These are phyloP conservation scores for Proctacanthus coquilletti DNA, from an alignment of 1,140 invertebrate species.

Conservation along the genomic window DNA sequence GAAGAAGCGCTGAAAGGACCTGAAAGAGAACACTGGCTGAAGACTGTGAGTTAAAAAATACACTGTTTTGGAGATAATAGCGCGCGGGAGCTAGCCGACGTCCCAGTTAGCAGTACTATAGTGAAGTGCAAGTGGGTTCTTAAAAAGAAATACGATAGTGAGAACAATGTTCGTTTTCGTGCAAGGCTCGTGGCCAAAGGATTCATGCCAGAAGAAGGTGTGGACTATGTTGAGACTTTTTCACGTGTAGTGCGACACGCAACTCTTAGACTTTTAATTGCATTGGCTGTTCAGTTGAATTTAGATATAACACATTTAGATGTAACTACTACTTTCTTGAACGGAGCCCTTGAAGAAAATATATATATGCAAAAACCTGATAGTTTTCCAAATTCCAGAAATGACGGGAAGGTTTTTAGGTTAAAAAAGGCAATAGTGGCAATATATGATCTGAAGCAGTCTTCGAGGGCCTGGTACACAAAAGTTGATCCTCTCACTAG, in stretches of 20 bases:
- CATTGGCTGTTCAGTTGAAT: slow-evolving; percentile 2
- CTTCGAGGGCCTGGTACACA: no score
- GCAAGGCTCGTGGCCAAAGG: slow-evolving; percentile 25
- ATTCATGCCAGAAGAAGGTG: slow-evolving; percentile 12
- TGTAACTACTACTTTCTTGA: slow-evolving; percentile 20
- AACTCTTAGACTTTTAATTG: slow-evolving; percentile 5
- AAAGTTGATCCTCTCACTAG: no score
- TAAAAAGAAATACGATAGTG: slow-evolving; percentile 15
- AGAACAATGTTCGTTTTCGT: slow-evolving; percentile 19
- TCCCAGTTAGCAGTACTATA: slow-evolving; percentile 11
- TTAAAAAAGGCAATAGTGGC: no score
- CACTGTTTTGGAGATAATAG: slow-evolving; percentile 8
- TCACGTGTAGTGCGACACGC: slow-evolving; percentile 15
- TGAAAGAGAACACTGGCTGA: neutral
- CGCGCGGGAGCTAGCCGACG: slow-evolving; percentile 13
- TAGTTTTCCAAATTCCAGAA: no score
- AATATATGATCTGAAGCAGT: no score
- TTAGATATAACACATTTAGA: slow-evolving; percentile 23
- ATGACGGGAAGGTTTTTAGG: no score
- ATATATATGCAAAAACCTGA: slow-evolving; percentile 30
- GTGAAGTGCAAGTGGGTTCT: slow-evolving; percentile 25
- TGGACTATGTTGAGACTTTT: slow-evolving; percentile 25
- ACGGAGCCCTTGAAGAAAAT: slow-evolving; percentile 23
- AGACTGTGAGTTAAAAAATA: neutral
- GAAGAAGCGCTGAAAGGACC: neutral